A percentile compares a stretch with the other conserved stretches of the same genome.
Conservation (phyloP, 92 coral and sea anemone genomes). For the Actinostola sp. region DNA sequence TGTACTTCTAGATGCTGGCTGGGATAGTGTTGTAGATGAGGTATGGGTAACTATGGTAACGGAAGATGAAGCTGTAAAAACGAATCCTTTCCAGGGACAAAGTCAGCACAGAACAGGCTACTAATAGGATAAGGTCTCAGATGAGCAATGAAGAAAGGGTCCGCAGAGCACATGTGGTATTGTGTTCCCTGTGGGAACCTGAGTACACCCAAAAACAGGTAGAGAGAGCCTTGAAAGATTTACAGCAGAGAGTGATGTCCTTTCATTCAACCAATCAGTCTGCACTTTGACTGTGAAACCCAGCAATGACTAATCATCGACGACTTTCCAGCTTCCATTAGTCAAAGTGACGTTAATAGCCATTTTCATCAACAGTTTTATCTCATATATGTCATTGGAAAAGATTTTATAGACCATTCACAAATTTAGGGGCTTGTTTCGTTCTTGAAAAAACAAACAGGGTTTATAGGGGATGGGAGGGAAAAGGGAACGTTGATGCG, state of each 20-base stretch:
- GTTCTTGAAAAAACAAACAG: too few species aligned
- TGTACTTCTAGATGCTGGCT: constrained; percentile 89
- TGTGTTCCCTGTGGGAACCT: constrained; percentile 91
- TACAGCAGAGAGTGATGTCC: constrained; percentile 60
- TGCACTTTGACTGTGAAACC: constrained; percentile 11
- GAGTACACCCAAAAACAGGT: constrained; percentile 91
- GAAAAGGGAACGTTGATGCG: too few species aligned
- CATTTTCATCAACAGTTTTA: too few species aligned
- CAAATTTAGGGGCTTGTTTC: too few species aligned
- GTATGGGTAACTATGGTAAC: constrained; percentile 94
- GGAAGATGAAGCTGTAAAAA: constrained; percentile 73
- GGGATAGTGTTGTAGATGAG: constrained; percentile 79
- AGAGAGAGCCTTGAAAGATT: constrained; percentile 83
- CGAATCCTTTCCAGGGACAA: constrained; percentile 77
- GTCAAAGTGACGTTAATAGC: too few species aligned
- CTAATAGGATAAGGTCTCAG: constrained; percentile 78
- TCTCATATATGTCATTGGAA: too few species aligned
- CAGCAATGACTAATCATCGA: too few species aligned
- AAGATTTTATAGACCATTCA: too few species aligned
- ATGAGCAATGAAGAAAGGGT: constrained; percentile 85
- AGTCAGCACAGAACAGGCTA: constrained; percentile 74
- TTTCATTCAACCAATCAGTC: constrained; percentile 25
- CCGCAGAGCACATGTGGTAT: constrained; percentile 80
- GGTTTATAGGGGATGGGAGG: too few species aligned
- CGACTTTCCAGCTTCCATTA: too few species aligned